A percentile compares a stretch with the other conserved stretches of the same genome.
phyloP scores from a whole-genome alignment of 2,797 vertebrate species.

The Cynopterus sphinx region DNA sequence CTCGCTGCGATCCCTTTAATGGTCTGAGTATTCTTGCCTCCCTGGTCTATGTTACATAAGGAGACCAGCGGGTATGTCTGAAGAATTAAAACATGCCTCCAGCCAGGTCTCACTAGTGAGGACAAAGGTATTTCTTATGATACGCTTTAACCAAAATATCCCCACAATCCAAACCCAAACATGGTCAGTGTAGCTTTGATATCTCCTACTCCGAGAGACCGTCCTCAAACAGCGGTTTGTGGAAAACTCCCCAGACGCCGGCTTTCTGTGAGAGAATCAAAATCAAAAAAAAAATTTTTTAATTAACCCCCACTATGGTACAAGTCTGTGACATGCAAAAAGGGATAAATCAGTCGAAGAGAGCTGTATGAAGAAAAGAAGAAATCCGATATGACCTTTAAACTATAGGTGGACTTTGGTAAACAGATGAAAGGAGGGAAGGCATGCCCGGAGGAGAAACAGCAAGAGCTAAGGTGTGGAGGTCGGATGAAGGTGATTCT shows the following conservation, averaged over 20 bases:
- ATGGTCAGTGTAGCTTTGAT: too few species aligned
- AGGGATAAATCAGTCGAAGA: neutral
- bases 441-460: too few species aligned
- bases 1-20: neutral
- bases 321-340: neutral
- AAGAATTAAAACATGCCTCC: neutral
- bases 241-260: neutral
- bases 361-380: neutral
- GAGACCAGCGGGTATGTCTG: neutral
- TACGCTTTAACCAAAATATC: neutral
- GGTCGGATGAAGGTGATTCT: accelerated
- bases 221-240: neutral
- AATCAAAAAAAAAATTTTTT: too few species aligned
- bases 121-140: neutral
- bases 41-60: neutral
- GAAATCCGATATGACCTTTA: neutral
- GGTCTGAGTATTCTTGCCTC: neutral
- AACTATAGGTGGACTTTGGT: neutral
- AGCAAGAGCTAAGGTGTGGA: neutral
- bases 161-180: neutral
- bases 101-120: too few species aligned
- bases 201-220: neutral
- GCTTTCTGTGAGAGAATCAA: neutral
- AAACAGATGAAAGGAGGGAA: too few species aligned
- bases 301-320: neutral